Evolutionary conservation across 2,888 invertebrate species (phyloP), one percentile per base, ranked within the genome.

Genomic region (Tetrapedia diversipes): DNA sequence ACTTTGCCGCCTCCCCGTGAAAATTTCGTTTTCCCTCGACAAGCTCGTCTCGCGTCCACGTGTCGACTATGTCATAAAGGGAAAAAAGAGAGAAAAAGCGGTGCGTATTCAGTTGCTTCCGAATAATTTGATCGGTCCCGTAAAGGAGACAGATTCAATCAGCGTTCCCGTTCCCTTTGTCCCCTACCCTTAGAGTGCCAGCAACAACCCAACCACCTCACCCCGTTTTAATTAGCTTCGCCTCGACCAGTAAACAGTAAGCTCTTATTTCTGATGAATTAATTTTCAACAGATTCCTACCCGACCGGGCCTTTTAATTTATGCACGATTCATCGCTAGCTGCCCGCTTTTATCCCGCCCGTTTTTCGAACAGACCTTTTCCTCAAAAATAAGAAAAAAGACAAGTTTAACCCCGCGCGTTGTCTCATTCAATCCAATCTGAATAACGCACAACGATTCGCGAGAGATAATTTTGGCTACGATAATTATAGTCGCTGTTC

Each of bases 221-320:
- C 67, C 67, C 67, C 59, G 65, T 78, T 81, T 86, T 83, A 86
- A 86, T 86, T 86, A 86, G 83, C 79, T 64, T 59, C 59, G 47
- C 70, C n/a, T n/a, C 71, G 63, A 56, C 57, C 60, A 69, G 71
- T 80, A 79, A 84, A 85, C 84, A 84, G 84, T 80, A 82, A 82
- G 79, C 79, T 72, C 81, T 85, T 82, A 81, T 86, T 88, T 86
- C 85, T 84, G 69, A 80, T 79, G 80, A 87, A 88, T 88, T 86
- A 88, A 87, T 82, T 87, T 78, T 73, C 79, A 82, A 86, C 81
- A 83, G n/a, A 84, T 82, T 80, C 69, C 43, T 16, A 2, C 16
- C 1, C 7, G 45, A 8, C 24, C 10, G n/a, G 57, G 53, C 60
- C 54, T 63, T 43, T 61, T 59, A 49, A 45, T 29, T 22, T 45